Conservation (phyloP, 2,888 invertebrate species). For the Drosophila colorata region DNA sequence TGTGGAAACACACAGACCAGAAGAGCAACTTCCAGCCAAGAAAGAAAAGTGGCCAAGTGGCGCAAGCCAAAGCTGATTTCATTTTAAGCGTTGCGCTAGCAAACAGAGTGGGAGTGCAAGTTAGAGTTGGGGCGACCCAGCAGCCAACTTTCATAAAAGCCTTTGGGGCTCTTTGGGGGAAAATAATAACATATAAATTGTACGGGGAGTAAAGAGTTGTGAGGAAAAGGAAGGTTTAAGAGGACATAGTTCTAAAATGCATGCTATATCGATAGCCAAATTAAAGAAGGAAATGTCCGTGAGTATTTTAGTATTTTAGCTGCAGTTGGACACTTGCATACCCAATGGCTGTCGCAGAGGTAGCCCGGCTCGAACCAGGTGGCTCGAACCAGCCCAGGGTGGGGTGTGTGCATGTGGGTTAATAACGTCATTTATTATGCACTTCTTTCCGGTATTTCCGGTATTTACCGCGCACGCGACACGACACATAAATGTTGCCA, state of each 20-base stretch:
- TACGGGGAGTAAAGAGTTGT: background rate
- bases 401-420: conserved; percentile 72
- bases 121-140: background rate
- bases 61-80: conserved; percentile 48
- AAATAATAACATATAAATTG: conserved; percentile 23
- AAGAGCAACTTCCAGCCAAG: conserved; percentile 22
- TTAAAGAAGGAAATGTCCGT: conserved; percentile 3
- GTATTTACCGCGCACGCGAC: conserved; percentile 82
- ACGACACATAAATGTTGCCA: conserved; percentile 82
- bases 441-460: conserved; percentile 81
- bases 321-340: conserved; percentile 51
- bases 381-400: too few species aligned
- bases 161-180: conserved; percentile 19
- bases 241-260: conserved; percentile 16
- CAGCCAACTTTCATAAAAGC: conserved; percentile 6
- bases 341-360: conserved; percentile 46
- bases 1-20: conserved; percentile 21
- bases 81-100: conserved; percentile 46
- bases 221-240: background rate
- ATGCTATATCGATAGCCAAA: conserved; percentile 32
- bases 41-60: conserved; percentile 39
- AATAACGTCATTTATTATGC: conserved; percentile 81
- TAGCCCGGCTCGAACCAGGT: background rate
- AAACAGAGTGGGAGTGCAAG: conserved; percentile 5
- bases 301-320: conserved; percentile 24